Base-by-base conservation (phyloP, 23 tunicate genomes). In the Phallusia fumigata region DNA sequence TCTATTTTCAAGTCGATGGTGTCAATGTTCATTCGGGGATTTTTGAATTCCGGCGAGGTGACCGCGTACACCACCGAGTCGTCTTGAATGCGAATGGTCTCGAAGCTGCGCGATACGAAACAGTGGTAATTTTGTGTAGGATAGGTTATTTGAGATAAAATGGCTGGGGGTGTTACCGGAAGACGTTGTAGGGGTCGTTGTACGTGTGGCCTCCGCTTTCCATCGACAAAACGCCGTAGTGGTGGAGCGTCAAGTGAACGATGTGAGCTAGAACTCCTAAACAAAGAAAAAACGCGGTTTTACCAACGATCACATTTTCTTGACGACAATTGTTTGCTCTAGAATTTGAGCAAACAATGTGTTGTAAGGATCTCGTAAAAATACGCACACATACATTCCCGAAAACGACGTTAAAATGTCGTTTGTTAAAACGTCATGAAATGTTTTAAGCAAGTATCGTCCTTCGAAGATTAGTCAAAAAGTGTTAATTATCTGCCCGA, bases 201-300 rank as follows among this genome's bases (percentile, higher is more conserved):
- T 53, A 31, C 13, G 83, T 80, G 74, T 80, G 83, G 12, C 83
- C 83, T 0, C 83, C 83, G 51, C 74, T 80, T 53, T 80, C 83
- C 83, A 80, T 80, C n/a, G 83, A 52, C 8, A 80, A 35, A 10
- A 80, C 83, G 12, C 83, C 83, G 51, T 64, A 58, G 74, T 80
- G 83, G 47, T 80, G 83, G 33, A 80, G 64, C 30, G 83, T 80
- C 10, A 80, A 18, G 40, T 53, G 74, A 6, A 19, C 44, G 45
- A 80, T 64, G 31, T 80, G 58, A 32, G 74, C 83, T 22, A 80
- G 83, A 19, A 80, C 75, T 16, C 83, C 83, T 80, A 74, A 24
- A 24, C 26, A 58, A 58, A 51, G 58, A 15, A 51, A 51, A 13
- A 51, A 18, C 18, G 18, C 15, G 18, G 15, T 51, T 51, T 15